Base-by-base conservation (phyloP, 92 coral and sea anemone species). In the Phenganax subtilis region DNA sequence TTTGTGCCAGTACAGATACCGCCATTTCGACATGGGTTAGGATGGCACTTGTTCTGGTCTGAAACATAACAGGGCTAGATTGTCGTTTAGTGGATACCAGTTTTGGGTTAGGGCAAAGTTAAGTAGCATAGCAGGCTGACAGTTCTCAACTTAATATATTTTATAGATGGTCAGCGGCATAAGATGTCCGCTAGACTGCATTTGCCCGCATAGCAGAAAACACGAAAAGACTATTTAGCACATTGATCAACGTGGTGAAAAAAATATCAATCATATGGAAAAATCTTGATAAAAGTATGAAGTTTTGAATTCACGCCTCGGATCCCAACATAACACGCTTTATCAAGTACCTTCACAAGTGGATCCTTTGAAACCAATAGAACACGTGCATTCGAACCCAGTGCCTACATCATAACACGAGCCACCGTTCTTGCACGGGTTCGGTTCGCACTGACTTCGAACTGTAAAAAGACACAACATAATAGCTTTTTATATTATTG, bases 1-100 rank as follows among this genome's bases (percentile, higher is more conserved):
- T 87, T 92, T 56, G 93, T 96, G 9, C 99, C 99, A 5, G 99
- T 96, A 66, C 99, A 96, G 69, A 89, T 86, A 6, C 97, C 99
- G 20, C 99, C 99, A 83, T 96, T 96, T 80, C 99, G 92, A 84
- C 99, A 96, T 28, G 99, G 99, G 75, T 96, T 96, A 28, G 99
- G 99, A 71, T 96, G 97, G 72, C 99, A 96, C 90, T 88, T 96
- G 80, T 96, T 96, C 66, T 87, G 83, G 55, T 96, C 99, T 96
- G 86, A 14, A 73, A 51, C 56, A 12, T 29, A 60, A 31, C 14
- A 72, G 72, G 7, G 44, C 12, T 71, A 3, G 47, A 2, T 5
- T 37, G 47, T 5, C 3, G 47, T 37, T 37, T 37, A 37, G 47
- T 5, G 47, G 47, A 37, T 37, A 37, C 47, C 47, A 37, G 47